Conservation (phyloP, 2,797 vertebrate species). For the Catostomus latipinnis region DNA sequence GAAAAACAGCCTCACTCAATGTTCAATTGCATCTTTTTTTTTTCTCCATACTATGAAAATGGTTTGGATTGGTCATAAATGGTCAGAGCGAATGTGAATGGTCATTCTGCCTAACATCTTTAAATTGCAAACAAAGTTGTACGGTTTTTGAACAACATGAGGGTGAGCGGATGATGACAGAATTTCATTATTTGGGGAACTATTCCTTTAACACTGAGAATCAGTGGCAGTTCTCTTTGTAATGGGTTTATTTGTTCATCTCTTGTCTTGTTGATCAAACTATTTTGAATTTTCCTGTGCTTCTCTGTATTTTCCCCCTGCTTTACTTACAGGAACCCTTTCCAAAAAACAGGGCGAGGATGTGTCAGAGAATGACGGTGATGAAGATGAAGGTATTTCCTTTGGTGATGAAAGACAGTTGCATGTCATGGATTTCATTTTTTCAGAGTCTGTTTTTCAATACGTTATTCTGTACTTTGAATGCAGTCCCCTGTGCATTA, state of each 20-base stretch:
- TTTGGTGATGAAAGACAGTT: slow-evolving; percentile 83
- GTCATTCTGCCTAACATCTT: no score
- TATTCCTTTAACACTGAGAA: no score
- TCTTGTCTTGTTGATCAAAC: slow-evolving; percentile 54
- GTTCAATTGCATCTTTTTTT: no score
- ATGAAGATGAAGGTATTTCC: slow-evolving; percentile 99
- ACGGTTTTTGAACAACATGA: no score
- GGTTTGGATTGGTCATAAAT: no score
- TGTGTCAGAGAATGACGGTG: slow-evolving; percentile 99
- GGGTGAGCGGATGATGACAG: no score
- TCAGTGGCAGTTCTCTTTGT: no score
- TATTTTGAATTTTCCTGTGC: slow-evolving; percentile 71
- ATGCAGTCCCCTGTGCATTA: slow-evolving; percentile 39
- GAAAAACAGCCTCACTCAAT: no score
- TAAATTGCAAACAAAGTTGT: no score
- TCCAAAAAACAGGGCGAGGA: slow-evolving; percentile 99
- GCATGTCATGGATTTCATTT: slow-evolving; percentile 74
- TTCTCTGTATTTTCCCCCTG: slow-evolving; percentile 87
- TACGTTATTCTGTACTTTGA: slow-evolving; percentile 7
- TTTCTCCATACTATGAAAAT: no score
- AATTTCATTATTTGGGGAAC: no score
- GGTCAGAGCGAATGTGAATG: no score
- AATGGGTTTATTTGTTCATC: slow-evolving; percentile 83
- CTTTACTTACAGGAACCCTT: slow-evolving; percentile 95
- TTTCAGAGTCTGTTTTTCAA: slow-evolving; percentile 9